Base-by-base conservation (phyloP, 1,140 invertebrate genomes). In the Zaprionus tsacasi region DNA sequence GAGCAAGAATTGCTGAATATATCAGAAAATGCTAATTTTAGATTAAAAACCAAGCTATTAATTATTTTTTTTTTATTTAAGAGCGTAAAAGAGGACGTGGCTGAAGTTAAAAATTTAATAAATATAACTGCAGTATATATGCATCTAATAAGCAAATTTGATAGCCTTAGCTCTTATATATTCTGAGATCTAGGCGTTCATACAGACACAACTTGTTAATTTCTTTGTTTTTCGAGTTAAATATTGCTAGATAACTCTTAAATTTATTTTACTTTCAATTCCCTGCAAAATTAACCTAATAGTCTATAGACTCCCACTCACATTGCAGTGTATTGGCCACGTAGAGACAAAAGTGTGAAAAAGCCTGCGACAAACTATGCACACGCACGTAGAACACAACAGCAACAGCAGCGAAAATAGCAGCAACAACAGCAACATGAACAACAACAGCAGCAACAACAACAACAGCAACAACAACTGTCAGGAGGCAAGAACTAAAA, bases 361-460 rank as follows among this genome's bases (percentile, higher is more conserved):
- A 85, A 81, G 81, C 83, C 76, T 85, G 78, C 71, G 68, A 81
- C 76, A 68, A 79, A 79, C 81, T 83, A 83, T 83, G 81, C 81
- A 79, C 81, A 83, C 78, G 81, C 81, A 85, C 82, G 57, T 68
- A 68, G 43, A 58, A 30, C 43, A 66, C 15, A 17, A 38, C 15
- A 21, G 6, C 27, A 27, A 11, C 17, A 36, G n/a, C 6, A 35
- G 11, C 27, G 38, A 52, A 55, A 73, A 38, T 45, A 75, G 38
- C 65, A 58, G 58, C 55, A 59, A 25, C 27, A 60, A 12, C 6
- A 58, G 8, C 48, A 60, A 38, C 59, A 54, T 10, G 6, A 33
- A 5, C 12, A 52, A 40, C 40, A 52, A 35, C 15, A 52, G 35
- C 15, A 38, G 0, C 3, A 38, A 6, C 38, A 45, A 10, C n/a